These are phyloP conservation scores for Alosa sapidissima DNA, from an alignment of 2,797 vertebrate species.

Conservation along the genomic window DNA sequence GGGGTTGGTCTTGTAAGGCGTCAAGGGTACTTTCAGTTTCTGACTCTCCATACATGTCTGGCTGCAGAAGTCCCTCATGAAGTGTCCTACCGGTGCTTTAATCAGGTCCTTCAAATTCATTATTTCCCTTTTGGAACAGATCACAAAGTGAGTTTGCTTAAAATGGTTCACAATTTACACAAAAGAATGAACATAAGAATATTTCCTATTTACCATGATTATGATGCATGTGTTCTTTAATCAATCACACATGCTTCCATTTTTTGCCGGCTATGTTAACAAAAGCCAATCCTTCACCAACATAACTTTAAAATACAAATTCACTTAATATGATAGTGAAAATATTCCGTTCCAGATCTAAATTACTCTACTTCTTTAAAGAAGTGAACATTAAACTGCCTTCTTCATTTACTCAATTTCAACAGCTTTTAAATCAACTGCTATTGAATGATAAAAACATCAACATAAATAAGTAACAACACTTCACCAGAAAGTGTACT, in stretches of 20 bases:
- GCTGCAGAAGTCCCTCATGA: slow-evolving; percentile 91
- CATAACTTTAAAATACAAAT: background rate
- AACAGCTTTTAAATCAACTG: background rate
- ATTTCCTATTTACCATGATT: too few relatives aligned
- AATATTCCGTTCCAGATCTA: too few relatives aligned
- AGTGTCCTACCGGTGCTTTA: slow-evolving; percentile 85
- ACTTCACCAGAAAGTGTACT: background rate
- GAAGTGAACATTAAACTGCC: background rate
- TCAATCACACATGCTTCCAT: too few relatives aligned
- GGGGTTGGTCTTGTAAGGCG: slow-evolving; percentile 33
- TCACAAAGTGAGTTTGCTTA: background rate
- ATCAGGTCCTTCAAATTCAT: slow-evolving; percentile 93
- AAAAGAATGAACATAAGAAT: too few relatives aligned
- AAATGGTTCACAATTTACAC: too few relatives aligned
- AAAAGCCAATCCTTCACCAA: background rate
- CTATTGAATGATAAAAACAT: background rate
- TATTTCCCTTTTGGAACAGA: slow-evolving; percentile 80
- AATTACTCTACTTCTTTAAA: background rate
- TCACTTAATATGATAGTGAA: too few relatives aligned
- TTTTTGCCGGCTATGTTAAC: too few relatives aligned
- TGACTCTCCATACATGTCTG: slow-evolving; percentile 89
- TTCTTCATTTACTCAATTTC: background rate
- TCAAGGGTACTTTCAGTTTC: slow-evolving; percentile 76
- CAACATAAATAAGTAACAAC: too few relatives aligned
- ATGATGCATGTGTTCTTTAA: too few relatives aligned